Base-by-base conservation (phyloP, 2,797 vertebrate species). In the Lacerta bilineata region DNA sequence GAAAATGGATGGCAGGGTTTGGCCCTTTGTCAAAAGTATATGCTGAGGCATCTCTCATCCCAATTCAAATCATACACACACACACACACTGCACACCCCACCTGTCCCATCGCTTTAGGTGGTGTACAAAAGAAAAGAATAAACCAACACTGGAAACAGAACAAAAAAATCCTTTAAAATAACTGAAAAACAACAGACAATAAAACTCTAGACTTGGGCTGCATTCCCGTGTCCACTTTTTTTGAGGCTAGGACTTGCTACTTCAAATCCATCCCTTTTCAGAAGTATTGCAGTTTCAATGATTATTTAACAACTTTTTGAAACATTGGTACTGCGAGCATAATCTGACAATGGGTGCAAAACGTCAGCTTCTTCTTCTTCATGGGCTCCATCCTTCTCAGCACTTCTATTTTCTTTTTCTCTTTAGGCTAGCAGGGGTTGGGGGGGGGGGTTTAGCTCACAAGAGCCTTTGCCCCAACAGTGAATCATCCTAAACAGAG, bases 1-100 rank as follows among this genome's bases (percentile, higher is more conserved):
- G 93, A 95, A 94, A 95, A 95, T 94, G 94, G 91, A 94, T 93
- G 93, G 93, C 91, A 95, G 92, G 90, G 91, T 94, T 94, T 90
- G 92, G 91, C 61, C 93, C 92, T 94, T 94, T 93, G 84, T 80
- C 90, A 92, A 84, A 84, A 90, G 93, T 92, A 89, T 90, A 84
- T 87, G 90, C 89, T 74, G 80, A 93, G 88, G 91, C n/a, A 59
- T 84, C 87, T 92, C 91, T 92, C 76, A 61, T 86, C 90, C 87
- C 92, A 86, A 86, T 94, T 92, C 83, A 88, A 83, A 90, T 91
- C 85, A 88, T 92, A 55, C 50, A 55, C 50, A 4, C 50, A 15
- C 50, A 18, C 50, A 69, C 46, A 33, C 17, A 33, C 33, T 33
- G 33, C 33, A 46, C 36, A 36, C 84, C 18, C 55, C 11, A 80